Conservation (phyloP, 2,797 vertebrate species). For the Galago senegalensis region DNA sequence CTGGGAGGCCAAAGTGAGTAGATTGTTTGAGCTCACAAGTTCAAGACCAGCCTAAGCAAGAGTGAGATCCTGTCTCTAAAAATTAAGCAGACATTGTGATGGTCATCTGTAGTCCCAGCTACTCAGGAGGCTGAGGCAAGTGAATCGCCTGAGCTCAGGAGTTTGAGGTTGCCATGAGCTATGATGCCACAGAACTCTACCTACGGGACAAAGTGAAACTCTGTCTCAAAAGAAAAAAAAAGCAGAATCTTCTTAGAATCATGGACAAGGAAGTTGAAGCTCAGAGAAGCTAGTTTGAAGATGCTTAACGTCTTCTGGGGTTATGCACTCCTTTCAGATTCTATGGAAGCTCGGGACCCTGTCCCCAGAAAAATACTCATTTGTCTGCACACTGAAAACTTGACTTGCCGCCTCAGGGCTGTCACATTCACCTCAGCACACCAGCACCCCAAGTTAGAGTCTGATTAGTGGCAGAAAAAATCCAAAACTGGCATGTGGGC, state of each 20-base stretch:
- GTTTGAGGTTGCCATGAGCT: too few species aligned
- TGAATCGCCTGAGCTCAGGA: too few species aligned
- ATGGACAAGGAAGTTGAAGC: background rate
- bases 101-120: too few species aligned
- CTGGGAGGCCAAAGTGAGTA: too few species aligned
- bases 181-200: too few species aligned
- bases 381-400: background rate
- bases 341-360: background rate
- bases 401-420: background rate
- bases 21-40: too few species aligned
- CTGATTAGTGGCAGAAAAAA: rapidly evolving
- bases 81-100: too few species aligned
- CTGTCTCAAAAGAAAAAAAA: too few species aligned
- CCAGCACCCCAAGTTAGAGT: background rate
- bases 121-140: too few species aligned
- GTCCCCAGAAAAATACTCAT: background rate
- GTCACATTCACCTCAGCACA: background rate
- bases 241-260: conserved; percentile 23
- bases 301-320: background rate
- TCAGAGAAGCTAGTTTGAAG: background rate
- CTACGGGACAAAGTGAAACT: too few species aligned
- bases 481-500: rapidly evolving
- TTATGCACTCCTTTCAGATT: background rate
- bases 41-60: too few species aligned
- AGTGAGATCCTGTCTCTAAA: too few species aligned